phyloP scores from a whole-genome alignment of 35 echinoderm and acorn worm species.

The Ptychodera flava region DNA sequence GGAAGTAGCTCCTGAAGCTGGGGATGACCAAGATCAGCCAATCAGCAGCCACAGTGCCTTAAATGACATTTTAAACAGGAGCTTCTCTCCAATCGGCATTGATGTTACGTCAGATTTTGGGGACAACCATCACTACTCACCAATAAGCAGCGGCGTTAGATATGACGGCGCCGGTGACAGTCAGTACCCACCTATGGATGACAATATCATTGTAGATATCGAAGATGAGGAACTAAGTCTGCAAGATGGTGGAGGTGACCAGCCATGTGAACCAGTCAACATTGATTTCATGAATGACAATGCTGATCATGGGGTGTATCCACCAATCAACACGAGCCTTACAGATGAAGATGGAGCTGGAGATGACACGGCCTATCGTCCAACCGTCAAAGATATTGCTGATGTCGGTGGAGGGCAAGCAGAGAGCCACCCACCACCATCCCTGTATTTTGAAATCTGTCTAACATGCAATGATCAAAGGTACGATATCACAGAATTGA shows the following conservation, averaged over 20 bases:
- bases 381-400: not conserved
- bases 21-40: not conserved
- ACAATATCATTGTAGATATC: not conserved
- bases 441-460: slow-evolving; percentile 28
- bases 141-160: not conserved
- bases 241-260: not conserved
- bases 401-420: slow-evolving; percentile 20
- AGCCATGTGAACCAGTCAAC: not conserved
- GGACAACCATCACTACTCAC: not conserved
- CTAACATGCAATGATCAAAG: not conserved
- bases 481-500: too few relatives aligned
- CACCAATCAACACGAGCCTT: not conserved
- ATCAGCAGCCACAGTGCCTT: too few relatives aligned
- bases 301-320: not conserved
- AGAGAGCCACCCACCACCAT: slow-evolving; percentile 29
- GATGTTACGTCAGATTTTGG: not conserved
- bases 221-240: too few relatives aligned
- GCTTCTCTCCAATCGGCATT: too few relatives aligned
- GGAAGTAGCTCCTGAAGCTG: not conserved
- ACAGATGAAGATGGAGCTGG: not conserved
- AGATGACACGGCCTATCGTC: not conserved
- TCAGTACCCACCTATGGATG: not conserved
- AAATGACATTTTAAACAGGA: too few relatives aligned
- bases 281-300: not conserved
- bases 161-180: not conserved